Evolutionary conservation across 2,888 invertebrate species (phyloP).

Genomic region (Salpingus planirostris): DNA sequence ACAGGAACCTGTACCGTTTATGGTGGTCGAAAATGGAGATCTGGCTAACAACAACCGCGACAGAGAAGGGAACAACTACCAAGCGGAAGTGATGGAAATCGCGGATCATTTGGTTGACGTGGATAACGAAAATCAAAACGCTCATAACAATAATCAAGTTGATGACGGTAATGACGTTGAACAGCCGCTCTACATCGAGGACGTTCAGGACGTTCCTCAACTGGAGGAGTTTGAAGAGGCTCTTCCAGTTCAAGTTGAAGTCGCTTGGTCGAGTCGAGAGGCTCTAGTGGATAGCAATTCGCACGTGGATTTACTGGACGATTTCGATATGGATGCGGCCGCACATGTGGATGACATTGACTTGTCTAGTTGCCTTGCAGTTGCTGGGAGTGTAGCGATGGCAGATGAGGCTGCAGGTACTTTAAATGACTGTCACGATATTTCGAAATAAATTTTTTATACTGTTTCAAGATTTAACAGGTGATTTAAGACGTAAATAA

Average conservation of each 20-base stretch:
- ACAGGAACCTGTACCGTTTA: slow-evolving; percentile 4
- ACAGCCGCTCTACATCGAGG: not conserved
- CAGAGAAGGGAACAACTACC: slow-evolving; percentile 44
- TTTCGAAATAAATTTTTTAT: no score
- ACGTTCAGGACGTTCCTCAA: no score
- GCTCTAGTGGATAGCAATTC: slow-evolving; percentile 38
- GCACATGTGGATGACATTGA: not conserved
- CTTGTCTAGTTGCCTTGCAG: no score
- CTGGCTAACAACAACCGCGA: slow-evolving; percentile 47
- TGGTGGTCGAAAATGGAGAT: slow-evolving; percentile 44
- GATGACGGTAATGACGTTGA: no score
- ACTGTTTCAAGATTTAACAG: no score
- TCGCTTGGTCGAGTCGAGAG: slow-evolving; percentile 21
- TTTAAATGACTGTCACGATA: no score
- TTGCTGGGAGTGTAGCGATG: no score
- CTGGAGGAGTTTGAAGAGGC: not conserved
- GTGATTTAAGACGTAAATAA: no score
- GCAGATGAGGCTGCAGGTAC: no score
- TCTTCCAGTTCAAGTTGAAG: not conserved
- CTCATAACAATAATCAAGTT: no score
- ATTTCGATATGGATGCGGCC: slow-evolving; percentile 26
- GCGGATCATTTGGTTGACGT: slow-evolving; percentile 17
- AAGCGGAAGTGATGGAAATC: slow-evolving; percentile 29
- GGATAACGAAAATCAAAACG: slow-evolving; percentile 5
- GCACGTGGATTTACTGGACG: slow-evolving; percentile 33